These are phyloP conservation scores for Berghia stephanieae DNA, from an alignment of 1,140 invertebrate species.

Conservation along the genomic window DNA sequence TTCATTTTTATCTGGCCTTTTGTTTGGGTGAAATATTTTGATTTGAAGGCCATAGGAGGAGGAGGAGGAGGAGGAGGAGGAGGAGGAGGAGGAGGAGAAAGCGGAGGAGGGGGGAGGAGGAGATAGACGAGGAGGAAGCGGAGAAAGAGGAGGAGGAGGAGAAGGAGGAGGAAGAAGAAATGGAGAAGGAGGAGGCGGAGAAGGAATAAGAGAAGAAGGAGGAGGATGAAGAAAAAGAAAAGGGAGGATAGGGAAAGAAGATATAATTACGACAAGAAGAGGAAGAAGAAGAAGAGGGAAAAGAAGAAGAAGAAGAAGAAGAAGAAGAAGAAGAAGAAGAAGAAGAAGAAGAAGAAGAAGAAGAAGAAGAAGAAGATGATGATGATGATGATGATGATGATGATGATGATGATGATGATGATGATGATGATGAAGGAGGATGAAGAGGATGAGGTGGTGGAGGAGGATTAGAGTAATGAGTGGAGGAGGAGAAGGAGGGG, in stretches of 20 bases:
- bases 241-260: neutral
- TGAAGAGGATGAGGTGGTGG: neutral
- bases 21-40: neutral
- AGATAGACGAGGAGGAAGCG: too few species aligned
- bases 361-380: neutral
- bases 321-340: conserved; percentile 8
- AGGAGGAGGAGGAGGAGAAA: neutral
- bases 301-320: conserved; percentile 5
- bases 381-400: neutral
- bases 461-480: neutral
- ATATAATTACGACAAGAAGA: neutral
- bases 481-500: too few species aligned
- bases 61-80: too few species aligned
- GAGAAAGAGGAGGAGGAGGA: neutral
- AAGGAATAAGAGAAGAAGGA: too few species aligned
- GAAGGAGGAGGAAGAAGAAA: too few species aligned
- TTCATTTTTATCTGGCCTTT: neutral
- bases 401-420: neutral
- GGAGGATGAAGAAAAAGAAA: too few species aligned
- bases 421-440: conserved; percentile 1
- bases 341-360: conserved; percentile 18
- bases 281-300: too few species aligned
- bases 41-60: neutral
- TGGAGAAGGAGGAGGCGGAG: too few species aligned
- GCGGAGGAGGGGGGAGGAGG: conserved; percentile 6